Percentiles rank a stretch among this genome's conserved stretches.
These are phyloP conservation scores for Erythrolamprus reginae DNA, from an alignment of 2,113 vertebrate genomes.

Conservation along the genomic window DNA sequence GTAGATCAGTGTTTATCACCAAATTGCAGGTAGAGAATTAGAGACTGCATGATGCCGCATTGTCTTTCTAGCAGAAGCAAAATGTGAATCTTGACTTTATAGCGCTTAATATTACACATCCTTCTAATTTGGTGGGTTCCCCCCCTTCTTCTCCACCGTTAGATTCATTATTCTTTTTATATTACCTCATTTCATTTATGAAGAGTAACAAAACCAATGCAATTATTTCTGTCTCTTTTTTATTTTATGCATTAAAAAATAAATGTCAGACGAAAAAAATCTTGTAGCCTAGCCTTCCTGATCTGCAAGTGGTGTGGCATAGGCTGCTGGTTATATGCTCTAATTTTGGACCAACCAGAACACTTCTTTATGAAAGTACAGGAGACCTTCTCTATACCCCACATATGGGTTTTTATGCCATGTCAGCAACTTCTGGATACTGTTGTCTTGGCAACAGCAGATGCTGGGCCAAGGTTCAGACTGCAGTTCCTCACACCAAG, in stretches of 20 bases:
- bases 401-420: neutral
- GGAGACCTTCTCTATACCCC: neutral
- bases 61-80: neutral
- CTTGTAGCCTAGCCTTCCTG: neutral
- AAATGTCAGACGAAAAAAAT: neutral
- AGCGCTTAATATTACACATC: neutral
- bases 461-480: neutral
- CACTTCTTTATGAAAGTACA: neutral
- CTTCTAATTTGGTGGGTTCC: neutral
- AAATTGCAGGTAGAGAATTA: neutral
- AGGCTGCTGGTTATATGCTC: neutral
- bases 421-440: neutral
- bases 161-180: neutral
- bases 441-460: neutral
- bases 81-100: neutral
- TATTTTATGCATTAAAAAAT: neutral
- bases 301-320: neutral
- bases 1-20: neutral
- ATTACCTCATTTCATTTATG: neutral
- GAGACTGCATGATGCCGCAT: neutral
- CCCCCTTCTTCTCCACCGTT: neutral
- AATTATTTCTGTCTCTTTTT: neutral
- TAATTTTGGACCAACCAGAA: neutral
- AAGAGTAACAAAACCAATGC: neutral
- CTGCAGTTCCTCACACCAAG: neutral